phyloP scores from a whole-genome alignment of 2,113 vertebrate genomes.

The Steatornis caripensis region DNA sequence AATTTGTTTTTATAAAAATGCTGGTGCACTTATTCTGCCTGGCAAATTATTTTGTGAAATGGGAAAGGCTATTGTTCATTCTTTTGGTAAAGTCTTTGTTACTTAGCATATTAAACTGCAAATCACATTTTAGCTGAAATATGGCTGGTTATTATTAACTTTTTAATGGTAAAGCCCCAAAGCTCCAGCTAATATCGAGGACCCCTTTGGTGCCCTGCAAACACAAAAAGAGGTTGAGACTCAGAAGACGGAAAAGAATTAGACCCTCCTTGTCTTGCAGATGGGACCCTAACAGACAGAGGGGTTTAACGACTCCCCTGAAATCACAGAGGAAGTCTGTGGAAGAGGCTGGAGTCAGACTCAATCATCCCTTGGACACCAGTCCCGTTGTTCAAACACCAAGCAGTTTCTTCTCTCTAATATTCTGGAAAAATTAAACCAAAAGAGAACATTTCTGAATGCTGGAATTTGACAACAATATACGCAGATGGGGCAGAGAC shows the following conservation, averaged over 20 bases:
- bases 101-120: slow-evolving; percentile 39
- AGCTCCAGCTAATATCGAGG: background rate
- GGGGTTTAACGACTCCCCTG: background rate
- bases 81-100: slow-evolving; percentile 49
- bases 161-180: slow-evolving; percentile 8
- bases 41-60: slow-evolving; percentile 41
- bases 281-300: background rate
- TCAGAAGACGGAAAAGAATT: background rate
- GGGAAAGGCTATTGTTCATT: slow-evolving; percentile 50
- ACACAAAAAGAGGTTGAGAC: background rate
- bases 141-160: slow-evolving; percentile 37
- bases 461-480: slow-evolving; percentile 11
- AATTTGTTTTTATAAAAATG: slow-evolving; percentile 49
- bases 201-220: background rate
- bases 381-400: slow-evolving; percentile 15
- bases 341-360: background rate
- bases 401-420: slow-evolving; percentile 8
- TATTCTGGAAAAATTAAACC: slow-evolving; percentile 24
- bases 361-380: background rate
- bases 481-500: background rate
- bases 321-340: slow-evolving; percentile 5
- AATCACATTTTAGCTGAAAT: slow-evolving; percentile 47
- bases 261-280: background rate
- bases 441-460: slow-evolving; percentile 25
- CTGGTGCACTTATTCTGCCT: background rate